phyloP scores from a whole-genome alignment of 2,888 invertebrate genomes.

The Stegophylla sp. region DNA sequence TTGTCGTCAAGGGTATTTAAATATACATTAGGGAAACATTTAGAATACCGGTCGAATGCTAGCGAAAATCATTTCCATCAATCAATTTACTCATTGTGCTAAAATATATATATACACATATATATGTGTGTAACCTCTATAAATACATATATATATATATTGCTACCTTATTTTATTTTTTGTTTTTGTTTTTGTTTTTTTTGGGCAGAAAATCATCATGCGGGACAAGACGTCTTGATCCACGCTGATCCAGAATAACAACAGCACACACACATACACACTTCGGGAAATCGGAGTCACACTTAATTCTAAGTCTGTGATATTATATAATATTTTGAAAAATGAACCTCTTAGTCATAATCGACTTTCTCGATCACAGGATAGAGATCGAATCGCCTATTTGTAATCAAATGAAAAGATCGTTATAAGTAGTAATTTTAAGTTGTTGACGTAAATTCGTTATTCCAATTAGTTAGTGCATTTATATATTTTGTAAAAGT shows the following conservation, averaged over 20 bases:
- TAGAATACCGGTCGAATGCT: neutral
- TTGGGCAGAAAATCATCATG: conserved; percentile 48
- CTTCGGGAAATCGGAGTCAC: conserved; percentile 56
- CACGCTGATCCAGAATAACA: conserved; percentile 53
- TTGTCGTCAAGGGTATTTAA: conserved; percentile 47
- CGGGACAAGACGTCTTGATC: conserved; percentile 58
- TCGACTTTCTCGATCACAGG: conserved; percentile 57
- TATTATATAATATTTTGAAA: conserved; percentile 49
- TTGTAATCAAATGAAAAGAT: conserved; percentile 59
- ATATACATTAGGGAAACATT: conserved; percentile 28
- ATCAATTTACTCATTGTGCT: neutral
- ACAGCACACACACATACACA: conserved; percentile 56
- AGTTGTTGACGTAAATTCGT: conserved; percentile 57
- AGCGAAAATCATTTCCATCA: conserved; percentile 2
- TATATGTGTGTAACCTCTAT: too few relatives aligned
- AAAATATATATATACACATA: too few relatives aligned
- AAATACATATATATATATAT: neutral
- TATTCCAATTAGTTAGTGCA: conserved; percentile 58
- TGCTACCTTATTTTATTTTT: conserved; percentile 43
- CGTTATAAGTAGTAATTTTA: conserved; percentile 55
- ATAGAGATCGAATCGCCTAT: conserved; percentile 58
- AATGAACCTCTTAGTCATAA: conserved; percentile 53
- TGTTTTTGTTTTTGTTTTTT: conserved; percentile 47
- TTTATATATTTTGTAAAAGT: conserved; percentile 57
- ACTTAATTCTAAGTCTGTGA: conserved; percentile 54